Percentiles rank a stretch among this genome's conserved stretches.
Evolutionary conservation across 2,113 vertebrate genomes (phyloP).

Genomic region (Rhadina sibilatrix): DNA sequence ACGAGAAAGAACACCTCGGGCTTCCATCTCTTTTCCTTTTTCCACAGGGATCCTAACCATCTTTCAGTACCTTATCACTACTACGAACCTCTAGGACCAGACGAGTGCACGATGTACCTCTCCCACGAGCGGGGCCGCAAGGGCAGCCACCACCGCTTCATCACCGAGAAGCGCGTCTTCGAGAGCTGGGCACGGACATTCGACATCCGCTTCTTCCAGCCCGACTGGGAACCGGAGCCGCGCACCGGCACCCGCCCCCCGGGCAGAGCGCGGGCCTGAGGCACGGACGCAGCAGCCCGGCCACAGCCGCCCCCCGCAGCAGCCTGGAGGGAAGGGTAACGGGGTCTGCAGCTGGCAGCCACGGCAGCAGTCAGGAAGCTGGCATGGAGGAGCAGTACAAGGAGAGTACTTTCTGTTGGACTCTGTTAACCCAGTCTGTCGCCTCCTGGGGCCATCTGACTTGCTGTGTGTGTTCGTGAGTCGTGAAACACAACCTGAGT

Average conservation of each 20-base stretch:
- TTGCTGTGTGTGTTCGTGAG: constrained; percentile 61
- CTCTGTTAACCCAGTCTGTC: constrained; percentile 5
- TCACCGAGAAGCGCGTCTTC: constrained; percentile 96
- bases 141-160: constrained; percentile 96
- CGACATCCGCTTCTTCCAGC: constrained; percentile 95
- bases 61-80: constrained; percentile 95
- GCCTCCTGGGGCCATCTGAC: constrained; percentile 12
- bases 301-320: neutral
- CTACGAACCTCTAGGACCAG: constrained; percentile 89
- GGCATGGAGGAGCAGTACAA: neutral
- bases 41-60: constrained; percentile 84
- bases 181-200: constrained; percentile 94
- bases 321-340: neutral
- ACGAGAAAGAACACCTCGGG: neutral
- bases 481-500: constrained; percentile 53
- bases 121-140: constrained; percentile 93
- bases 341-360: neutral
- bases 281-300: neutral
- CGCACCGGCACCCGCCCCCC: constrained; percentile 21
- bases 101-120: constrained; percentile 97
- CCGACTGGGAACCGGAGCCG: constrained; percentile 88
- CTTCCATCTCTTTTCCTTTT: constrained; percentile 42
- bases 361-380: neutral
- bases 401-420: constrained; percentile 38
- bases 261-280: constrained; percentile 62